phyloP scores from a whole-genome alignment of 2,797 vertebrate species.

The Saguinus oedipus region DNA sequence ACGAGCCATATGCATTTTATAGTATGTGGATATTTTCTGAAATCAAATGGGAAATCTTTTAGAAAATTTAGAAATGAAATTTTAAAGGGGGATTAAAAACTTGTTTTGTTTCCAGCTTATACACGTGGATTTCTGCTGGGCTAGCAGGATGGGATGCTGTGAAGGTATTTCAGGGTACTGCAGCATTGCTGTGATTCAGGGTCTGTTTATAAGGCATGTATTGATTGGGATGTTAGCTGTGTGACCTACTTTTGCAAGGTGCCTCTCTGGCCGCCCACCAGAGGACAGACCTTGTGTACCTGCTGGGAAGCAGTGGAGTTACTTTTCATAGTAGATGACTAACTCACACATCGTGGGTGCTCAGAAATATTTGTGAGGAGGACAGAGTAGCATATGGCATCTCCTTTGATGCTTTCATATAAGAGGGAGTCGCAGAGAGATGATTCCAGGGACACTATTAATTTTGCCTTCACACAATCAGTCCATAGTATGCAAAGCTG shows the following conservation, averaged over 20 bases:
- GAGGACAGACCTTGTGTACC: background rate
- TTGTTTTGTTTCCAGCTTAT: background rate
- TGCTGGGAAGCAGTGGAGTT: background rate
- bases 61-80: background rate
- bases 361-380: background rate
- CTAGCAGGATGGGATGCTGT: background rate
- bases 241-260: background rate
- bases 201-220: background rate
- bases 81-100: background rate
- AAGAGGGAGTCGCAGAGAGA: background rate
- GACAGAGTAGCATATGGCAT: background rate
- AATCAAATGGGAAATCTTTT: background rate
- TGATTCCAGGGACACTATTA: background rate
- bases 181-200: background rate
- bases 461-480: background rate
- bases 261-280: background rate
- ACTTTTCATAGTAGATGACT: background rate
- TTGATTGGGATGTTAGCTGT: background rate
- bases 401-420: background rate
- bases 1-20: background rate
- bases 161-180: background rate
- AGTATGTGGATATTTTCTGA: background rate
- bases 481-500: background rate
- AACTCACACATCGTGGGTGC: background rate
- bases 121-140: background rate